Conservation (phyloP, 2,888 invertebrate genomes). For the Drosophila rellima region DNA sequence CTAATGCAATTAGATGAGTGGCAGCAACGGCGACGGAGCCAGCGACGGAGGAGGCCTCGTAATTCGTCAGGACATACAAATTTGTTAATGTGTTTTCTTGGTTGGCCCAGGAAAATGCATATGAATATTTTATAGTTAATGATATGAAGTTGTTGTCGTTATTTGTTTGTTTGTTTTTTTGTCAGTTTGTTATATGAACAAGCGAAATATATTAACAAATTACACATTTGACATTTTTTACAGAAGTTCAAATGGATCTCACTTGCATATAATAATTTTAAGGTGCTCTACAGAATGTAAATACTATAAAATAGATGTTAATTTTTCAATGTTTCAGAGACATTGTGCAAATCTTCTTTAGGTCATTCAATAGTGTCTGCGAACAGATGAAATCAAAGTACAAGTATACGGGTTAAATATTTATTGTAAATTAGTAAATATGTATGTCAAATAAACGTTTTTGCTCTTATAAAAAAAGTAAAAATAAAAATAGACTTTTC, state of each 20-base stretch:
- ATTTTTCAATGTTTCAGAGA: background rate
- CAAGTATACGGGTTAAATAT: no score
- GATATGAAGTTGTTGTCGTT: conserved; percentile 32
- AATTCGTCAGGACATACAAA: conserved; percentile 57
- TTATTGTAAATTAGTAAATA: no score
- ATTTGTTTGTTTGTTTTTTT: conserved; percentile 24
- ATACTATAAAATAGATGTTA: background rate
- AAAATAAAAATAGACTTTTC: no score
- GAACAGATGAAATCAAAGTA: no score
- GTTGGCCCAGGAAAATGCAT: conserved; percentile 55
- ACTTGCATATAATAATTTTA: background rate
- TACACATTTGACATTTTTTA: conserved; percentile 36
- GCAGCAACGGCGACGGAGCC: conserved; percentile 22
- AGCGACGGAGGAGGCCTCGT: conserved; percentile 31
- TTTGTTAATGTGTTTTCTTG: conserved; percentile 74
- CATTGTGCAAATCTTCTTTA: background rate
- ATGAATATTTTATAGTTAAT: conserved; percentile 77
- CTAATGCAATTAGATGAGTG: conserved; percentile 75
- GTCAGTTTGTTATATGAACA: conserved; percentile 45
- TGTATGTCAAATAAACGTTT: no score
- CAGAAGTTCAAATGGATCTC: background rate
- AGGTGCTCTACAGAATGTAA: background rate
- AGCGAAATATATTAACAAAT: conserved; percentile 46
- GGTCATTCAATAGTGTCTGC: background rate
- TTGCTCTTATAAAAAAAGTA: no score